phyloP scores from a whole-genome alignment of 2,113 vertebrate species.

The Eulacestoma nigropectus region DNA sequence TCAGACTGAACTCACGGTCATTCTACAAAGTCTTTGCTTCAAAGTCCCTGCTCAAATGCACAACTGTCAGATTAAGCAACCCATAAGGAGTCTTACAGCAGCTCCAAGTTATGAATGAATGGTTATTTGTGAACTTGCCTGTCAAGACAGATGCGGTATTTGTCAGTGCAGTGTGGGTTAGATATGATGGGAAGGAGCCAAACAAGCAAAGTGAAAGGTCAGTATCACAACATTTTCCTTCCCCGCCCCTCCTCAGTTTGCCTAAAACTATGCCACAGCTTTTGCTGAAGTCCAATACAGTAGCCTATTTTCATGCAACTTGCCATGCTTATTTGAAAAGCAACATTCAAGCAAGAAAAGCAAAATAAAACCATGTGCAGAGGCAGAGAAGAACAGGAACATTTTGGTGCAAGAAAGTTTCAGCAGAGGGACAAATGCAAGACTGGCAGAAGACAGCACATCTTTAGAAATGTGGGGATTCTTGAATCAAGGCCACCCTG shows the following conservation, averaged over 20 bases:
- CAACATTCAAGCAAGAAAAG: neutral
- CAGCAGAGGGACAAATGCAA: neutral
- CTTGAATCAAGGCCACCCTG: neutral
- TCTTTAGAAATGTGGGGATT: neutral
- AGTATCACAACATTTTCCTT: slow-evolving; percentile 48
- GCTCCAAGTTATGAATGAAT: slow-evolving; percentile 60
- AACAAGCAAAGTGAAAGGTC: slow-evolving; percentile 52
- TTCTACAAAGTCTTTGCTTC: neutral
- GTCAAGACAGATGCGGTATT: slow-evolving; percentile 62
- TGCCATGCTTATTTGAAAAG: neutral
- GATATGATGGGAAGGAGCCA: slow-evolving; percentile 56
- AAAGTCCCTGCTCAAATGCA: slow-evolving; percentile 8
- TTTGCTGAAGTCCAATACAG: slow-evolving; percentile 29
- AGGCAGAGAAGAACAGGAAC: neutral
- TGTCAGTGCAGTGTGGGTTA: slow-evolving; percentile 43
- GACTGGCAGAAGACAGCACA: neutral
- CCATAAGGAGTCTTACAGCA: slow-evolving; percentile 17
- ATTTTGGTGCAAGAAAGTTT: neutral
- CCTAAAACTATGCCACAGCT: slow-evolving; percentile 21
- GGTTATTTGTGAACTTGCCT: slow-evolving; percentile 45
- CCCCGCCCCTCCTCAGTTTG: neutral
- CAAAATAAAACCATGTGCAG: neutral
- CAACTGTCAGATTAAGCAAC: slow-evolving; percentile 48
- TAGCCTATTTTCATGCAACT: neutral
- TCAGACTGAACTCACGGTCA: neutral